Percentiles rank a stretch among this genome's conserved stretches.
Evolutionary conservation across 2,888 invertebrate genomes (phyloP).

Genomic region (Thera obeliscata): DNA sequence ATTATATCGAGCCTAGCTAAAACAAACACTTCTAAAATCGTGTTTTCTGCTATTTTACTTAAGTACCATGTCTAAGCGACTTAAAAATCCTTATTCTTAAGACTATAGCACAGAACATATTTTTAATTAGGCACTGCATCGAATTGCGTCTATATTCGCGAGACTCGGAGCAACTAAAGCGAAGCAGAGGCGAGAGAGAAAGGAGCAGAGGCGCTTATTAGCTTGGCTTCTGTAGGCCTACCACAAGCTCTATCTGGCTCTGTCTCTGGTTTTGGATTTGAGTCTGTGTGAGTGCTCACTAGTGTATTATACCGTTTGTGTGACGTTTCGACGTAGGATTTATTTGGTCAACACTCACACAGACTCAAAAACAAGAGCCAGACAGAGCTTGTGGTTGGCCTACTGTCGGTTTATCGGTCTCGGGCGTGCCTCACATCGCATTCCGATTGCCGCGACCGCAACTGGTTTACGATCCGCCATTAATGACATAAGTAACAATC

Average conservation of each 20-base stretch:
- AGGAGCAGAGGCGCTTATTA: conserved; percentile 62
- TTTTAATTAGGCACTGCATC: conserved; percentile 69
- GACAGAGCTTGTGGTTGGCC: no score
- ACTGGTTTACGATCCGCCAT: conserved; percentile 68
- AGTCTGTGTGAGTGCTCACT: no score
- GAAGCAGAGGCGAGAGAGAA: conserved; percentile 45
- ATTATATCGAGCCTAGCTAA: no score
- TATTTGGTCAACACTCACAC: no score
- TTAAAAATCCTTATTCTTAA: not conserved
- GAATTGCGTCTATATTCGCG: conserved; percentile 54
- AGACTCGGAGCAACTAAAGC: conserved; percentile 50
- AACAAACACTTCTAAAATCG: no score
- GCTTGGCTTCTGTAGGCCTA: conserved; percentile 48
- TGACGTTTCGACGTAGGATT: no score
- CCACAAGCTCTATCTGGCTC: no score
- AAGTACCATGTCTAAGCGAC: not conserved
- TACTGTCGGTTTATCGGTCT: conserved; percentile 52
- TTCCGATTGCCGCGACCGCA: conserved; percentile 71
- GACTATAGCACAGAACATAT: conserved; percentile 46
- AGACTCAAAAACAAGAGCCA: no score
- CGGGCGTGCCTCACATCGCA: conserved; percentile 73
- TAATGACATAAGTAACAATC: conserved; percentile 76
- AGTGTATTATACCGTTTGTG: no score
- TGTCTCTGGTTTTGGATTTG: no score
- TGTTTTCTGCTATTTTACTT: no score